Evolutionary conservation across 2,113 vertebrate genomes (phyloP).

Genomic region (Tachuris rubrigastra): DNA sequence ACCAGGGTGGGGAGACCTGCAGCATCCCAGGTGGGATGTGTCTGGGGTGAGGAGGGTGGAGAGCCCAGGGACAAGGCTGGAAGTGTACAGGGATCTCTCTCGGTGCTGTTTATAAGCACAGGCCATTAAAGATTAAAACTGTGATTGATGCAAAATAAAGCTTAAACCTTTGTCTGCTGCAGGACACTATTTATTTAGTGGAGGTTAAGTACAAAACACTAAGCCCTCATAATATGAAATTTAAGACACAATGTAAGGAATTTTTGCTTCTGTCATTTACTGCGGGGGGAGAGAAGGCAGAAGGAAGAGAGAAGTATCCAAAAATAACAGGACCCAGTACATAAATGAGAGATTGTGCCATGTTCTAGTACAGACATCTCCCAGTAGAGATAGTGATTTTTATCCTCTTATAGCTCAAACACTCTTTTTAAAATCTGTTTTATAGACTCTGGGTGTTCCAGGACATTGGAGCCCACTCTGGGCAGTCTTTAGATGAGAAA

Average conservation of each 20-base stretch:
- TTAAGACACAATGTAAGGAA: neutral
- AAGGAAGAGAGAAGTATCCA: neutral
- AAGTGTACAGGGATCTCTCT: too few relatives aligned
- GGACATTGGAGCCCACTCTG: neutral
- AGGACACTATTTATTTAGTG: neutral
- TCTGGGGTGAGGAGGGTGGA: neutral
- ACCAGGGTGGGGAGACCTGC: neutral
- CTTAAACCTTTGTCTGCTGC: neutral
- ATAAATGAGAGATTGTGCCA: neutral
- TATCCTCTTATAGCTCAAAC: neutral
- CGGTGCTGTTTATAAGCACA: neutral
- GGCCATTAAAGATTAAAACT: neutral
- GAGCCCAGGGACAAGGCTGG: neutral
- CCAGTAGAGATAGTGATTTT: neutral
- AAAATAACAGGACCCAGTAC: neutral
- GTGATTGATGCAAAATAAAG: neutral
- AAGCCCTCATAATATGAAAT: neutral
- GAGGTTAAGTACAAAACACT: neutral
- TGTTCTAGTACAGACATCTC: neutral
- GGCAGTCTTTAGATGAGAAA: neutral
- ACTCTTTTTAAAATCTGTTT: neutral
- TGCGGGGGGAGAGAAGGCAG: neutral
- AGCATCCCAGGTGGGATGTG: neutral
- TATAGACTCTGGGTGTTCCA: neutral
- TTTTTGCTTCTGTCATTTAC: neutral